Conservation (phyloP, 1,140 invertebrate genomes). For the Drosophila pachea region DNA sequence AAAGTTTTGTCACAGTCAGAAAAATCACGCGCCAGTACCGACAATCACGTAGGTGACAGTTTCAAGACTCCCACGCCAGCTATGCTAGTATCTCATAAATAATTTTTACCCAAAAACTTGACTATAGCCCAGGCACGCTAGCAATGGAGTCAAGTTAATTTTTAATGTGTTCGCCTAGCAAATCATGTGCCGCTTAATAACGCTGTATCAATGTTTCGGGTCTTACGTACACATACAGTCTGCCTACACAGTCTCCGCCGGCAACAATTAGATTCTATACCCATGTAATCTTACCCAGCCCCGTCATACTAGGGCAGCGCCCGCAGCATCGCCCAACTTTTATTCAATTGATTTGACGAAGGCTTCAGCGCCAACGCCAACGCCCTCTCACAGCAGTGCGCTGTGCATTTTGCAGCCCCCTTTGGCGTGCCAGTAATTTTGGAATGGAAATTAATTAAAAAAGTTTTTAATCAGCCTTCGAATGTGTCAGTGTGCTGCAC, state of each 20-base stretch:
- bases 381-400: background rate
- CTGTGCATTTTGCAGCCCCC: conserved; percentile 14
- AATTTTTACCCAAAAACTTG: conserved; percentile 61
- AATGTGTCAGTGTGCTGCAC: conserved; percentile 54
- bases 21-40: conserved; percentile 55
- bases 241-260: background rate
- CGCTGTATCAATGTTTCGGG: conserved; percentile 25
- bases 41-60: conserved; percentile 61
- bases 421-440: conserved; percentile 28
- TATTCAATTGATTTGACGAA: conserved; percentile 45
- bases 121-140: conserved; percentile 20
- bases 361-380: conserved; percentile 4
- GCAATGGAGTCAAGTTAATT: conserved; percentile 66
- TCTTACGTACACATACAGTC: background rate
- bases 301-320: background rate
- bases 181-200: conserved; percentile 14
- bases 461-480: conserved; percentile 71
- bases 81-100: conserved; percentile 55
- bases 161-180: conserved; percentile 47
- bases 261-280: conserved; percentile 10
- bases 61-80: conserved; percentile 8
- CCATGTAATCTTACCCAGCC: background rate
- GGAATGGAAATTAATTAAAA: conserved; percentile 75
- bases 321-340: conserved; percentile 34
- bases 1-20: conserved; percentile 65